Evolutionary conservation across 1,140 invertebrate genomes (phyloP), one percentile per base, ranked within the genome.

Genomic region (Pristionchus pacificus): DNA sequence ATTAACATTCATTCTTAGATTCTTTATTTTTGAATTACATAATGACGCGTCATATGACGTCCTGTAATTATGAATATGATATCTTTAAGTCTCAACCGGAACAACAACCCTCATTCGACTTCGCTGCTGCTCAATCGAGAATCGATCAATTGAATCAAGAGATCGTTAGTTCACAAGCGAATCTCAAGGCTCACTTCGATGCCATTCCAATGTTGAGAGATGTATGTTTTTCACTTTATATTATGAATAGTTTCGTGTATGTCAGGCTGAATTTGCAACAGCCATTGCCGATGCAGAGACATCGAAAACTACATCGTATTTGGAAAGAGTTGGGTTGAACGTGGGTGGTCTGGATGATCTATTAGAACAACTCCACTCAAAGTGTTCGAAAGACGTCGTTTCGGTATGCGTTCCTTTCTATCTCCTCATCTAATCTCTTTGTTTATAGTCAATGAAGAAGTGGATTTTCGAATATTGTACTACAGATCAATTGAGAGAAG

Each of bases 391-490:
- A 33, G 78, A 79, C 13, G 64, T 68, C n/a, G 82, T 79, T 31
- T 77, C 78, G 68, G 77, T 78, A 14, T 19, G 75, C 77, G 49
- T 49, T 33, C n/a, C 29, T 55, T 15, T 77, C 75, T 65, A 77
- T 77, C 19, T 55, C 15, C 58, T 55, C 73, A 60, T 73, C 2
- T 58, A 2, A 15, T 31, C 30, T 60, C 29, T 49, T 19, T 6
- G 6, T 49, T 49, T 49, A 49, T 19, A 49, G 38, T 10, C 6
- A 6, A 49, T 49, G 38, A 80, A 80, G 64, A 77, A 80, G 33
- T 80, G 79, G 79, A 80, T 80, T 68, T 77, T 82, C 65, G 80
- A 82, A 31, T 69, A 79, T 65, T 81, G 80, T 66, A 62, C 64
- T 13, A 80, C 66, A 27, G 79, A 80, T 69, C 75, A 77, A 38